Percentiles rank a stretch among this genome's conserved stretches.
These are phyloP conservation scores for Leptosomus discolor DNA, from an alignment of 2,113 vertebrate genomes.

Conservation along the genomic window DNA sequence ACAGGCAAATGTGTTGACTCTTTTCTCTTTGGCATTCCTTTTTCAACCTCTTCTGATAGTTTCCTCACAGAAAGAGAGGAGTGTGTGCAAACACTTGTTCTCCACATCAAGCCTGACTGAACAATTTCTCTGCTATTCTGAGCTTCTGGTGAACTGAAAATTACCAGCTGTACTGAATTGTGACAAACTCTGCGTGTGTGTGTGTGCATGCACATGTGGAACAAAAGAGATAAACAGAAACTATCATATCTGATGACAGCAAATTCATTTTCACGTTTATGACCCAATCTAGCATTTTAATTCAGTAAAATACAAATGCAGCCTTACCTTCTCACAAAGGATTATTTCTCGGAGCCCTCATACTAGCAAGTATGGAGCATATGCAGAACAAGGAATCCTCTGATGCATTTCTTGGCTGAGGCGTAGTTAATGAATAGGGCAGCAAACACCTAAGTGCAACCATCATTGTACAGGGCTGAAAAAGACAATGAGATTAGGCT, in stretches of 20 bases:
- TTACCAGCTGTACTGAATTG: conserved; percentile 54
- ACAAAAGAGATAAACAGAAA: background rate
- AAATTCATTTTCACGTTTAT: background rate
- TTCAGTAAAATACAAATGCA: background rate
- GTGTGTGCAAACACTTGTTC: conserved; percentile 54
- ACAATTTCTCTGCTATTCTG: conserved; percentile 60
- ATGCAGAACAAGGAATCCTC: background rate
- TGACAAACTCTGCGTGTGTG: background rate
- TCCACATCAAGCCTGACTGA: conserved; percentile 51
- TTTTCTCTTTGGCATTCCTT: background rate
- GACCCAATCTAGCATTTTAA: background rate
- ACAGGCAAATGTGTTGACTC: background rate
- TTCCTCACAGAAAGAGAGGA: conserved; percentile 17
- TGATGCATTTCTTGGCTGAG: background rate
- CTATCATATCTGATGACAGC: background rate
- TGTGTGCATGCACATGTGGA: background rate
- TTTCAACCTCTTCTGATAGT: background rate
- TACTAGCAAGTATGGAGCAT: background rate
- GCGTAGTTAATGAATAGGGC: rapidly evolving
- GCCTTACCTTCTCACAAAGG: background rate
- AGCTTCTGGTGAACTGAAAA: conserved; percentile 59
- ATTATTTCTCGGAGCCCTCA: background rate
- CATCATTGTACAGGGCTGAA: background rate
- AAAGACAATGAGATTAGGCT: background rate
- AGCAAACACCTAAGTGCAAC: background rate